Evolutionary conservation across 1,140 invertebrate species (phyloP).

Genomic region (Atta colombica): DNA sequence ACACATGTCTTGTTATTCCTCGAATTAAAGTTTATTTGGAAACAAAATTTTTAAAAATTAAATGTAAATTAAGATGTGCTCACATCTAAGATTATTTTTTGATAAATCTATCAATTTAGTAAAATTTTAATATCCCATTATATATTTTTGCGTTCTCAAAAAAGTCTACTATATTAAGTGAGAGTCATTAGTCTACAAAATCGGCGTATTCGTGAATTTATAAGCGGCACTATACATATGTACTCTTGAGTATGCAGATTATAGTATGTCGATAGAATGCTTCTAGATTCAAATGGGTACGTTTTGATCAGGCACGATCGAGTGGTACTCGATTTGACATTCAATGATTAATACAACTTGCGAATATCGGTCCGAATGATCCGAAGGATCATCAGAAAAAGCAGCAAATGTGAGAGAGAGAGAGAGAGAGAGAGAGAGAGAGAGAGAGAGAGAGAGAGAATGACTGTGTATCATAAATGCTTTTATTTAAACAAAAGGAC

Average conservation of each 20-base stretch:
- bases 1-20: not conserved
- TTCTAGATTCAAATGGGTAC: conserved; percentile 13
- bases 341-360: conserved; percentile 43
- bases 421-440: not conserved
- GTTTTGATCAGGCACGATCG: conserved; percentile 38
- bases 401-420: not conserved
- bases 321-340: conserved; percentile 44
- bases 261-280: conserved; percentile 37
- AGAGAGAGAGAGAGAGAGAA: not conserved
- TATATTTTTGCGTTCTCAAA: not conserved
- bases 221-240: not conserved
- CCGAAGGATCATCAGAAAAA: not conserved
- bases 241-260: not conserved
- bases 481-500: not conserved
- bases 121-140: not conserved
- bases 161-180: not conserved
- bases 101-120: not conserved
- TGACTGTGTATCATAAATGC: not conserved
- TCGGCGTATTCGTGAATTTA: not conserved
- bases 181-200: conserved; percentile 25
- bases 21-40: not conserved
- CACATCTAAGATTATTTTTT: not conserved
- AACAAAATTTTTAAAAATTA: not conserved
- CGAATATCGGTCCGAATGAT: not conserved
- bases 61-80: not conserved